A percentile compares a stretch with the other conserved stretches of the same genome.
Conservation (phyloP, 1,140 invertebrate genomes). For the Drosophila ohnishii region DNA sequence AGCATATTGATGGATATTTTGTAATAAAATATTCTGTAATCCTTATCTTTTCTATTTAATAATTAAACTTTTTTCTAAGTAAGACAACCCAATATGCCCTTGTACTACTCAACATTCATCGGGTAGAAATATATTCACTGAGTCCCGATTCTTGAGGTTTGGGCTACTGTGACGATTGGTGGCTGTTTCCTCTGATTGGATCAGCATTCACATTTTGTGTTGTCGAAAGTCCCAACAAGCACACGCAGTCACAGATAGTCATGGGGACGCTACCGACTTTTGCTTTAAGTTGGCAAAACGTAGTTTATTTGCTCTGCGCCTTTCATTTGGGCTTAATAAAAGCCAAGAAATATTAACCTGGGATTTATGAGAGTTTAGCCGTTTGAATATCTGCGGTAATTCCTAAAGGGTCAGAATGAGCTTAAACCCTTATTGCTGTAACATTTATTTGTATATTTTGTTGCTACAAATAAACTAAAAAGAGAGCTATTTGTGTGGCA, state of each 20-base stretch:
- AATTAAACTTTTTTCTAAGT: too few relatives aligned
- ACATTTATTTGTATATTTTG: neutral
- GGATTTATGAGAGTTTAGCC: constrained; percentile 10
- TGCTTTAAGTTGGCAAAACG: constrained; percentile 21
- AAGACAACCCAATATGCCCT: neutral
- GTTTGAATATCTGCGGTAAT: neutral
- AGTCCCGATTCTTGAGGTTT: constrained; percentile 12
- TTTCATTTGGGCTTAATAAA: constrained; percentile 14
- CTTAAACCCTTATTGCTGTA: neutral
- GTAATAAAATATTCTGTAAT: neutral
- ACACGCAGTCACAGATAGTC: constrained; percentile 16
- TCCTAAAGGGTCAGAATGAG: neutral
- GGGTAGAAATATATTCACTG: constrained; percentile 30
- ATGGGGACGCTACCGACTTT: constrained; percentile 5
- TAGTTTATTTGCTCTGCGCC: constrained; percentile 19
- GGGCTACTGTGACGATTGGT: constrained; percentile 27
- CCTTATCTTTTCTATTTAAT: neutral
- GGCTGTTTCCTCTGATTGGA: constrained; percentile 31
- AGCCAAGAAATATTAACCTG: constrained; percentile 23
- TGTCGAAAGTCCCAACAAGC: constrained; percentile 32
- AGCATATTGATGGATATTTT: too few relatives aligned
- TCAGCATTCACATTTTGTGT: constrained; percentile 43
- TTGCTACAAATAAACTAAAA: neutral
- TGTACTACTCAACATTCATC: too few relatives aligned
- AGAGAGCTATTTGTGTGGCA: too few relatives aligned